Evolutionary conservation across 1,140 invertebrate species (phyloP).

Genomic region (Drosophila miranda): DNA sequence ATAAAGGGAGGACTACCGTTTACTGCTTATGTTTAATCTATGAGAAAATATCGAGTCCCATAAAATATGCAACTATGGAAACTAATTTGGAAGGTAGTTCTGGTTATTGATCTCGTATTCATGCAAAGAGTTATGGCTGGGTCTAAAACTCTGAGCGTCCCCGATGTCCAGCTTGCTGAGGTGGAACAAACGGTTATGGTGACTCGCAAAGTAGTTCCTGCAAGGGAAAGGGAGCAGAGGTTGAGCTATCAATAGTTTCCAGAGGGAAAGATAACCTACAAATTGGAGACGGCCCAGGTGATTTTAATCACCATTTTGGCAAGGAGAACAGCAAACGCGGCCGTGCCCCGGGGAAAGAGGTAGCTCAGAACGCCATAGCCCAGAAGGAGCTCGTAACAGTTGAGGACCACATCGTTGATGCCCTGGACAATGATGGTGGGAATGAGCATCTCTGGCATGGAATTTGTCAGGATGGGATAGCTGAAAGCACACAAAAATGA

Average conservation of each 20-base stretch:
- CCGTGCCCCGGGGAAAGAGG: slow-evolving; percentile 41
- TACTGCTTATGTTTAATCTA: no score
- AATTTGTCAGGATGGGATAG: slow-evolving; percentile 68
- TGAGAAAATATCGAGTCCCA: no score
- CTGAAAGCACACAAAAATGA: slow-evolving; percentile 23
- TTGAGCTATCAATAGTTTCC: no score
- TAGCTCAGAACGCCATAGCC: slow-evolving; percentile 58
- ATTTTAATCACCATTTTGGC: slow-evolving; percentile 55
- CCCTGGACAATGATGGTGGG: slow-evolving; percentile 66
- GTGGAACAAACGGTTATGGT: slow-evolving; percentile 49
- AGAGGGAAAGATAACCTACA: slow-evolving; percentile 37
- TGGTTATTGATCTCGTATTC: slow-evolving; percentile 48
- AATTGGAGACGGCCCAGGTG: slow-evolving; percentile 28
- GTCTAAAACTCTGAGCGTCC: background rate
- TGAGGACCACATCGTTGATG: slow-evolving; percentile 61
- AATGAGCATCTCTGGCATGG: slow-evolving; percentile 58
- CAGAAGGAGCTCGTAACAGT: slow-evolving; percentile 55
- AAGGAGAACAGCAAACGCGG: slow-evolving; percentile 59
- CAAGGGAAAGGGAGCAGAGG: background rate
- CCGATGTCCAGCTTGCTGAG: background rate
- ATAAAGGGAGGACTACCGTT: no score
- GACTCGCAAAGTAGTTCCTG: slow-evolving; percentile 64
- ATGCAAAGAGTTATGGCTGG: slow-evolving; percentile 25
- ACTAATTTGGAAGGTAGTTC: slow-evolving; percentile 4
- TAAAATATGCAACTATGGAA: no score